Conservation (phyloP, 2,888 invertebrate genomes). For the Ectemnius continuus region DNA sequence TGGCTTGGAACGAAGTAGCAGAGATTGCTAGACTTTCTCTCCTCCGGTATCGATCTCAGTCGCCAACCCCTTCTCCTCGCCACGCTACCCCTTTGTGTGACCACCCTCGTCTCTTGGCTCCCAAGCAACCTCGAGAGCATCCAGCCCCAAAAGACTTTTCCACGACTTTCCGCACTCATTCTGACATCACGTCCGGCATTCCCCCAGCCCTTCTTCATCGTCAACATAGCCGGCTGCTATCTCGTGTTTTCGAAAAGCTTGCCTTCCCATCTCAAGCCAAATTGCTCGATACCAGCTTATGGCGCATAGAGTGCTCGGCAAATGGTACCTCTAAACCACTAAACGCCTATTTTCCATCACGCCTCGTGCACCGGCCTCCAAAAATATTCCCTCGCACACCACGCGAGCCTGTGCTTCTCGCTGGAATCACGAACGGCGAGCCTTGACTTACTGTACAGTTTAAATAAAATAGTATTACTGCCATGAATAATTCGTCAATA, state of each 20-base stretch:
- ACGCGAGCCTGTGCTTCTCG: too few relatives aligned
- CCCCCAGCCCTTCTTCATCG: conserved; percentile 15
- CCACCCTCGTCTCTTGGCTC: conserved; percentile 34
- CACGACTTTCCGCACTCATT: conserved; percentile 58
- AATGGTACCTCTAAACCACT: too few relatives aligned
- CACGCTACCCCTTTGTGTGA: conserved; percentile 45
- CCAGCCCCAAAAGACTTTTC: conserved; percentile 56
- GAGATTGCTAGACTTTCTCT: conserved; percentile 64
- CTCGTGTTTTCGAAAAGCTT: conserved; percentile 32
- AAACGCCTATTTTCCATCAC: too few relatives aligned
- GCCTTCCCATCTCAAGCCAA: conserved; percentile 19
- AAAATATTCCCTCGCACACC: too few relatives aligned
- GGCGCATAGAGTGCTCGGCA: neutral
- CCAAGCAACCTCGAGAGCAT: conserved; percentile 45
- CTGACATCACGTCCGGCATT: conserved; percentile 50
- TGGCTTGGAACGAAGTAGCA: conserved; percentile 59
- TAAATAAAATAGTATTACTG: too few relatives aligned
- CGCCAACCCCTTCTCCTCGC: conserved; percentile 39
- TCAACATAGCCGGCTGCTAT: conserved; percentile 34
- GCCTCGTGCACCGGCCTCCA: too few relatives aligned
- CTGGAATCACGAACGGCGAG: too few relatives aligned
- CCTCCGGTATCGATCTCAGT: conserved; percentile 54
- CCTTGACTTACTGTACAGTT: too few relatives aligned
- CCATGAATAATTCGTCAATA: too few relatives aligned
- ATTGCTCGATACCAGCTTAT: conserved; percentile 26